These are phyloP conservation scores for Pseudomyrmex concolor DNA, from an alignment of 1,140 invertebrate species.

Conservation along the genomic window DNA sequence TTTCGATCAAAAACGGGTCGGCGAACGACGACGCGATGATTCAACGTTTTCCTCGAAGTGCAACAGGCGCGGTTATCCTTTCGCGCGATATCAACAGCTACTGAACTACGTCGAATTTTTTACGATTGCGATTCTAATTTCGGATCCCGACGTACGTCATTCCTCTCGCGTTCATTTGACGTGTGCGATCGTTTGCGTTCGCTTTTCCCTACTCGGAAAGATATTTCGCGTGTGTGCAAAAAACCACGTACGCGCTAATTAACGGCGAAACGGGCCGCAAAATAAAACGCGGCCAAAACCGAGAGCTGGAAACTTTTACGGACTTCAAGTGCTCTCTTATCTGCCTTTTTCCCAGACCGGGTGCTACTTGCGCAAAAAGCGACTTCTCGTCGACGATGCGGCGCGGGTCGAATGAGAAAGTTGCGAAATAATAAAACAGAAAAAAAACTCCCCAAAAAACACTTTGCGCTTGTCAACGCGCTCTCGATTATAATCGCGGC, in stretches of 20 bases:
- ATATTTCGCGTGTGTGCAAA: too few species aligned
- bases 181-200: too few species aligned
- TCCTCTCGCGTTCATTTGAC: too few species aligned
- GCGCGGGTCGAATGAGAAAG: conserved; percentile 15
- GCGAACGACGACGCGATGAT: background rate
- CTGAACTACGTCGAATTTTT: conserved; percentile 47
- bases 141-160: background rate
- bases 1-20: conserved; percentile 14
- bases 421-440: background rate
- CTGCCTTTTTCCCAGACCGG: conserved; percentile 63
- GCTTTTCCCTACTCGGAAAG: too few species aligned
- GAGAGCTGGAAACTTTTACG: background rate
- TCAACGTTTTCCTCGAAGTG: conserved; percentile 18
- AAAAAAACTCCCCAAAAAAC: too few species aligned
- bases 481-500: too few species aligned
- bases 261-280: conserved; percentile 57
- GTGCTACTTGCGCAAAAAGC: conserved; percentile 60
- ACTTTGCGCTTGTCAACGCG: background rate
- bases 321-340: conserved; percentile 53
- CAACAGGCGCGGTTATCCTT: background rate
- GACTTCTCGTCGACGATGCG: conserved; percentile 33
- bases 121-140: conserved; percentile 49
- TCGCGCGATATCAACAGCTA: background rate
- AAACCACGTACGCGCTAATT: conserved; percentile 39
- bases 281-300: conserved; percentile 38